phyloP scores from a whole-genome alignment of 2,113 vertebrate genomes.

The Ibidorhyncha struthersii region DNA sequence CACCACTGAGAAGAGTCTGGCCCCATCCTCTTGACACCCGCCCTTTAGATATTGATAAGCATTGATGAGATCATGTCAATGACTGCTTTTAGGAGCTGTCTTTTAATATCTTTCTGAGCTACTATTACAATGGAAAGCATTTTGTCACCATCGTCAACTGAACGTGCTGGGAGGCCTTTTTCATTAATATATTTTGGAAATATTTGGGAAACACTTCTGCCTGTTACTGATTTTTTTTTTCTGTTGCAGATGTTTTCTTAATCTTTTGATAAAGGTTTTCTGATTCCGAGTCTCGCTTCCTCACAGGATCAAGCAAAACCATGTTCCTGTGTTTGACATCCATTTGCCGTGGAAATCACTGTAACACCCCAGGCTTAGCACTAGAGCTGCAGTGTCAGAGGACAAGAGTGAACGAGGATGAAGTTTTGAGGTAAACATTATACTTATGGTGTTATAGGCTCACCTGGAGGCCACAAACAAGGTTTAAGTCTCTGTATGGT shows the following conservation, averaged over 20 bases:
- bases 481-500: neutral
- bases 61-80: neutral
- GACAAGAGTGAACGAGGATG: neutral
- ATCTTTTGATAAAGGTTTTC: neutral
- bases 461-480: neutral
- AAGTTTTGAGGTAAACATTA: neutral
- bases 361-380: neutral
- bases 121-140: neutral
- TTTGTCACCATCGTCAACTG: neutral
- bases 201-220: neutral
- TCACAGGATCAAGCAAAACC: neutral
- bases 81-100: neutral
- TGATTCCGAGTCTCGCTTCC: neutral
- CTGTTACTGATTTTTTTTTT: neutral
- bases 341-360: neutral
- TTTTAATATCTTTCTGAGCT: neutral
- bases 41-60: no score
- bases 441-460: neutral
- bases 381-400: neutral
- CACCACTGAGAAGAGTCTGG: no score
- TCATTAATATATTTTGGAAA: neutral
- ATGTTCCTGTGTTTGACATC: neutral
- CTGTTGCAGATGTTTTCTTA: neutral
- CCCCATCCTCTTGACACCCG: no score
- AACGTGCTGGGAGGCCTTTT: neutral